A percentile compares a stretch with the other conserved stretches of the same genome.
Conservation (phyloP, 1,140 invertebrate genomes). For the Drosophila pandora region DNA sequence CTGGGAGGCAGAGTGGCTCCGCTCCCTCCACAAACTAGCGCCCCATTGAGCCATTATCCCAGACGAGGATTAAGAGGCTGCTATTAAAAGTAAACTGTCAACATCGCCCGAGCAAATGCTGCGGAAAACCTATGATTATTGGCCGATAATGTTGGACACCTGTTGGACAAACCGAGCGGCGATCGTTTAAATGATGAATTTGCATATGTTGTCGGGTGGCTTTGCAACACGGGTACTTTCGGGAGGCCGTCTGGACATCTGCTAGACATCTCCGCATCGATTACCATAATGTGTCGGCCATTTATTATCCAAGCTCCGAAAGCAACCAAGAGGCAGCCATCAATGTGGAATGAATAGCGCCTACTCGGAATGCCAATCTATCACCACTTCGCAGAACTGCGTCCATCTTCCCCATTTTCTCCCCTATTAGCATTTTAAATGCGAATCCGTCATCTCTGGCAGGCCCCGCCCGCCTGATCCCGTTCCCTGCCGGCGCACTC, state of each 20-base stretch:
- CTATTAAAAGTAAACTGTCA: not conserved
- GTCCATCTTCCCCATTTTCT: constrained; percentile 3
- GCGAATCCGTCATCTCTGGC: not conserved
- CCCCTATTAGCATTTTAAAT: constrained; percentile 22
- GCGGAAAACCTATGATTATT: constrained; percentile 30
- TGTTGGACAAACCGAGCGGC: constrained; percentile 33
- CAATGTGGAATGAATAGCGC: not conserved
- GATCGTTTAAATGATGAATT: constrained; percentile 29
- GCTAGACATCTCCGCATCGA: not conserved
- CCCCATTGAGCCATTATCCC: not conserved
- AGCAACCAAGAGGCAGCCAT: not conserved
- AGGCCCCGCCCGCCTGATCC: constrained; percentile 10
- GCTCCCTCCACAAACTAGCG: not conserved
- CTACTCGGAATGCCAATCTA: too few species aligned
- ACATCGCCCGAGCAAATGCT: not conserved
- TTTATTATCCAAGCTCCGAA: not conserved
- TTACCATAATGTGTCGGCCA: not conserved
- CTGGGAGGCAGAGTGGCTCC: not conserved
- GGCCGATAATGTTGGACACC: constrained; percentile 38
- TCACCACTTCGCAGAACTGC: not conserved
- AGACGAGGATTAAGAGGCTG: not conserved
- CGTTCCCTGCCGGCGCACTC: not conserved
- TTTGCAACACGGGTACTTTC: constrained; percentile 21
- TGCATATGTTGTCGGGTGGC: constrained; percentile 28
- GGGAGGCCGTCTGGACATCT: not conserved